Evolutionary conservation across 2,113 vertebrate genomes (phyloP).

Genomic region (Falcunculus frontatus): DNA sequence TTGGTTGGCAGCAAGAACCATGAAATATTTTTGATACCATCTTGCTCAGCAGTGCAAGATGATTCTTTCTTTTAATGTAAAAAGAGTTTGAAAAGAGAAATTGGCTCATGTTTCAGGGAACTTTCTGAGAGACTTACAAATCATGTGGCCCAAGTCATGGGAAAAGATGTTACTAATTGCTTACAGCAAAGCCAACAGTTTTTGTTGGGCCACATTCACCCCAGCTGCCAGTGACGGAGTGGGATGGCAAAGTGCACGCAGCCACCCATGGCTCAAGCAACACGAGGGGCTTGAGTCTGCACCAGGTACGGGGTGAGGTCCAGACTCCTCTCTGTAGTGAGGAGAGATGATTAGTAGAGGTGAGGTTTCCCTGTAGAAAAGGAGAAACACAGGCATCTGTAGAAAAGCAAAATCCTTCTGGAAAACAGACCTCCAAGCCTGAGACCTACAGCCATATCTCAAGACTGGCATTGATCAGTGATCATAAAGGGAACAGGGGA

Average conservation of each 20-base stretch:
- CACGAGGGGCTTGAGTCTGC: not conserved
- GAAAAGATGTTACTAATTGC: not conserved
- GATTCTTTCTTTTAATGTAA: not conserved
- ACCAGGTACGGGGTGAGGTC: not conserved
- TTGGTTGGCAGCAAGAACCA: not conserved
- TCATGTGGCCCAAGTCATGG: not conserved
- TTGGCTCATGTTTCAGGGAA: not conserved
- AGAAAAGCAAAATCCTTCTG: not conserved
- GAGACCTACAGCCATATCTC: not conserved
- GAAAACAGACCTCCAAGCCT: not conserved
- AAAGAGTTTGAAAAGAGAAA: not conserved
- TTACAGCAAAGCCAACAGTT: not conserved
- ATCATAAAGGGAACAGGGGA: not conserved
- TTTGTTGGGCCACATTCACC: not conserved
- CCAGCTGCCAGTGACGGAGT: not conserved
- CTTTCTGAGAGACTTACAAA: not conserved
- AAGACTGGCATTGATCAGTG: not conserved
- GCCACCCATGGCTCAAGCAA: not conserved
- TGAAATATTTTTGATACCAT: not conserved
- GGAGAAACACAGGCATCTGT: not conserved
- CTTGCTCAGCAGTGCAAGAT: not conserved
- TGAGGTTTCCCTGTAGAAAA: not conserved
- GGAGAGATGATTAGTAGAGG: not conserved
- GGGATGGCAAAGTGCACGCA: not conserved
- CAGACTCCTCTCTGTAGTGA: not conserved